These are phyloP conservation scores for Elaeidobius kamerunicus DNA, from an alignment of 2,888 invertebrate genomes.

Conservation along the genomic window DNA sequence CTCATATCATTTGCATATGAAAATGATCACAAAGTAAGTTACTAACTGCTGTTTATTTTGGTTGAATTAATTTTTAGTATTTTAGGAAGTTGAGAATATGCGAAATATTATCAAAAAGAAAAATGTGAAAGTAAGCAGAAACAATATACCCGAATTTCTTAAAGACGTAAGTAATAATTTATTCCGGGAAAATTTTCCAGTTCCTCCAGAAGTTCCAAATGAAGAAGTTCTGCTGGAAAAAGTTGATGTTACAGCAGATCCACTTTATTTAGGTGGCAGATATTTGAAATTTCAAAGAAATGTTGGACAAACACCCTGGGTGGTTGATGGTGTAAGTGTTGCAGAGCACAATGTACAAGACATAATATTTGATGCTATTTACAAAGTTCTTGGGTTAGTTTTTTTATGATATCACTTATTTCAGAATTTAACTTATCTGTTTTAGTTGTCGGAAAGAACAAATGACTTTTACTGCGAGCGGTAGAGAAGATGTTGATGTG, in stretches of 20 bases:
- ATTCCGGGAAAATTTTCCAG: constrained; percentile 53
- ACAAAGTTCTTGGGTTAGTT: constrained; percentile 59
- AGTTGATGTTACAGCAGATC: constrained; percentile 57
- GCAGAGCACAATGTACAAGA: constrained; percentile 91
- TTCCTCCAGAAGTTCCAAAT: constrained; percentile 54
- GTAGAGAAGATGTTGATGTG: constrained; percentile 97
- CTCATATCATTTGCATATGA: constrained; percentile 59
- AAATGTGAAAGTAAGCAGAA: constrained; percentile 59
- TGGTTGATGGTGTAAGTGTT: constrained; percentile 73
- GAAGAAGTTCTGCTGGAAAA: constrained; percentile 50
- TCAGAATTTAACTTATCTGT: background rate
- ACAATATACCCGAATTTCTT: constrained; percentile 59
- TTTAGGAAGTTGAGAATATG: constrained; percentile 34
- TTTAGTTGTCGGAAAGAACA: constrained; percentile 22
- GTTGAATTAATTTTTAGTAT: constrained; percentile 7
- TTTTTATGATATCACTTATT: no score
- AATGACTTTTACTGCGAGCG: constrained; percentile 81
- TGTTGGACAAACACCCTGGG: constrained; percentile 94
- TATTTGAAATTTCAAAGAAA: constrained; percentile 82
- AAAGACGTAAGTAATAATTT: constrained; percentile 50
- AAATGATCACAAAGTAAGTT: constrained; percentile 51
- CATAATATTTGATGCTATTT: constrained; percentile 69
- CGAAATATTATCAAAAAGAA: constrained; percentile 36
- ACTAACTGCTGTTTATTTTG: background rate
- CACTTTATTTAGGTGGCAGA: constrained; percentile 67